A percentile compares a stretch with the other conserved stretches of the same genome.
phyloP scores from a whole-genome alignment of 2,113 vertebrate species.

The Pandion haliaetus region DNA sequence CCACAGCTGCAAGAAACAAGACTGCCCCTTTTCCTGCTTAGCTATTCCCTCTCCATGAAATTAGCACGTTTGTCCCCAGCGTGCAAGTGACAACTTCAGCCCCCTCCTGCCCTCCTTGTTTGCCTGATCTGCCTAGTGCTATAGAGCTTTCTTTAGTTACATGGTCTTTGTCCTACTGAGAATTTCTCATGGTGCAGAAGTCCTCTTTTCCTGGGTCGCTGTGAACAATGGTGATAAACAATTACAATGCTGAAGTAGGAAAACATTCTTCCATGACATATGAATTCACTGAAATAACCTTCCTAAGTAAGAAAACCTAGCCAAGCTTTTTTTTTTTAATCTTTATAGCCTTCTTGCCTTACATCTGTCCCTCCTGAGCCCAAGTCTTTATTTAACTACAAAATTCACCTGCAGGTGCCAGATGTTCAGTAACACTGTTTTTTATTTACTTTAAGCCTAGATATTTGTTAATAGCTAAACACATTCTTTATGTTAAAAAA shows the following conservation, averaged over 20 bases:
- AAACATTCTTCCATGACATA: background rate
- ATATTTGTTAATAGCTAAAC: background rate
- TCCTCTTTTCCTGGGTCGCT: background rate
- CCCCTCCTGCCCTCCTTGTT: background rate
- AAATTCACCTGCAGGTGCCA: background rate
- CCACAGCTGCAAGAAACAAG: background rate
- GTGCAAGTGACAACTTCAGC: background rate
- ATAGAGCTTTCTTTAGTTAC: background rate
- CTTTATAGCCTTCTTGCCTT: background rate
- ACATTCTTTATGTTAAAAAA: background rate
- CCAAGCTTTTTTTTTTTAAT: background rate
- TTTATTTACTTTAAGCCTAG: background rate
- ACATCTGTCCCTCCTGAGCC: background rate
- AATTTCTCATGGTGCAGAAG: background rate
- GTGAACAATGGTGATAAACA: background rate
- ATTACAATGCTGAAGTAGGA: background rate
- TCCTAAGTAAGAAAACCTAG: background rate
- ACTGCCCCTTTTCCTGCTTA: background rate
- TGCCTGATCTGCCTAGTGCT: background rate
- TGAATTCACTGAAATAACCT: background rate
- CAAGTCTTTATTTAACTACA: background rate
- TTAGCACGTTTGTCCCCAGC: background rate
- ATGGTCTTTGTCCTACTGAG: background rate
- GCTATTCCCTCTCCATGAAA: background rate
- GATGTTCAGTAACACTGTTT: background rate